Base-by-base conservation (phyloP, 2,113 vertebrate genomes). In the Perca flavescens region DNA sequence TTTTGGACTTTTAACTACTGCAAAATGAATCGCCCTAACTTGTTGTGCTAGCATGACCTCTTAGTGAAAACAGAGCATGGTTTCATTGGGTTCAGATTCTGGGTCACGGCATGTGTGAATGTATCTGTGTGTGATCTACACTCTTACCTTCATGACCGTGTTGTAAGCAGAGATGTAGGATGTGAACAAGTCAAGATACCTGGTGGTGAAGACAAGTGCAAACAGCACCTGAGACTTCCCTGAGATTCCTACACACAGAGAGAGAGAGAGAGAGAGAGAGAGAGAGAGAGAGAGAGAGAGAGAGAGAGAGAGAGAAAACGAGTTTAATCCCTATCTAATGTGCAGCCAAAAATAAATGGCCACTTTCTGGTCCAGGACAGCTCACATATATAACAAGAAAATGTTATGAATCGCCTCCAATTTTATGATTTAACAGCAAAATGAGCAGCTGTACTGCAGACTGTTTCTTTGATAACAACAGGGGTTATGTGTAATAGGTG, bases 181-280 rank as follows among this genome's bases (percentile, higher is more conserved):
- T 0, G 91, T 94, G 79, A 96, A 94, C 25, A 96, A 74, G 87
- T 96, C 96, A 28, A 96, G 91, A 80, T 96, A 96, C 73, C 96
- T 93, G 87, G 94, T 95, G 84, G 94, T 96, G 84, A 96, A 96
- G 31, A 96, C 96, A 0, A 96, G 57, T 0, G 95, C 96, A 80
- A 96, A 96, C 85, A 96, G 89, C 75, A 96, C 88, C 89, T 96
- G 96, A 64, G 95, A 96, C 84, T 96, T 96, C 87, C 96, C 96
- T 28, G 96, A 96, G 64, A 96, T 96, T 10, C 96, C 96, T 96
- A 6, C 9, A 75, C 19, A 14, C 28, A n/a, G 0, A 17, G 50
- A 14, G 19, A 31, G 28, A 14, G 22, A 15, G 1, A 36, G 50
- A 17, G 31, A 25, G 0, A 3, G 49, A 34, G 28, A 1, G n/a